These are phyloP conservation scores for Drosophila paranaensis DNA, from an alignment of 2,888 invertebrate genomes.

Conservation along the genomic window DNA sequence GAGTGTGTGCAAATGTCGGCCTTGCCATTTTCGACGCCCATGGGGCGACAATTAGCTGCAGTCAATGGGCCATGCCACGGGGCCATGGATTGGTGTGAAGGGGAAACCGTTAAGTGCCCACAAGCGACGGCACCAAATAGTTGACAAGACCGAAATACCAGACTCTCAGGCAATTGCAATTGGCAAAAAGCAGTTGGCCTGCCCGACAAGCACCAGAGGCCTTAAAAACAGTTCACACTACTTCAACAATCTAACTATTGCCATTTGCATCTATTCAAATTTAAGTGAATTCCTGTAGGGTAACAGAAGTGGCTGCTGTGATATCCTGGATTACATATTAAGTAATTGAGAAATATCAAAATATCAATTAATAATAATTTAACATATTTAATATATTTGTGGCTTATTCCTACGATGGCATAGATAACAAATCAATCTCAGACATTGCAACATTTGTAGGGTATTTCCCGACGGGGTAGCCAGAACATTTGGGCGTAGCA, in stretches of 20 bases:
- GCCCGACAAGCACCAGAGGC: conserved; percentile 17
- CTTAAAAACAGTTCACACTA: conserved; percentile 19
- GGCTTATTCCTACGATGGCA: too few relatives aligned
- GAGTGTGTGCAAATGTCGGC: conserved; percentile 38
- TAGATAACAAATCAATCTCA: not conserved
- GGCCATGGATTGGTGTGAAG: not conserved
- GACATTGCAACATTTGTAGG: not conserved
- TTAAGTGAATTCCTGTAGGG: not conserved
- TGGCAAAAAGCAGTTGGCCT: conserved; percentile 26
- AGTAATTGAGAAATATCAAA: too few relatives aligned
- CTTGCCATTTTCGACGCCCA: conserved; percentile 45
- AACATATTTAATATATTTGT: too few relatives aligned
- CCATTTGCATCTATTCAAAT: not conserved
- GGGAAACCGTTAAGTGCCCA: conserved; percentile 56
- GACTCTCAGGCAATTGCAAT: conserved; percentile 38
- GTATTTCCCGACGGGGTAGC: not conserved
- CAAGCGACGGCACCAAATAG: conserved; percentile 46
- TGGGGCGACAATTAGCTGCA: conserved; percentile 73
- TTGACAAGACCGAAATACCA: conserved; percentile 34
- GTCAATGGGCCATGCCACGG: conserved; percentile 40
- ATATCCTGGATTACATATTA: not conserved
- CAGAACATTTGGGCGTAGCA: not conserved
- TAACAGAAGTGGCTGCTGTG: not conserved
- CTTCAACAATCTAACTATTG: not conserved
- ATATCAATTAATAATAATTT: too few relatives aligned